Percentiles rank a stretch among this genome's conserved stretches.
Conservation (phyloP, 2,797 vertebrate genomes). For the Coccyzus lansbergi region DNA sequence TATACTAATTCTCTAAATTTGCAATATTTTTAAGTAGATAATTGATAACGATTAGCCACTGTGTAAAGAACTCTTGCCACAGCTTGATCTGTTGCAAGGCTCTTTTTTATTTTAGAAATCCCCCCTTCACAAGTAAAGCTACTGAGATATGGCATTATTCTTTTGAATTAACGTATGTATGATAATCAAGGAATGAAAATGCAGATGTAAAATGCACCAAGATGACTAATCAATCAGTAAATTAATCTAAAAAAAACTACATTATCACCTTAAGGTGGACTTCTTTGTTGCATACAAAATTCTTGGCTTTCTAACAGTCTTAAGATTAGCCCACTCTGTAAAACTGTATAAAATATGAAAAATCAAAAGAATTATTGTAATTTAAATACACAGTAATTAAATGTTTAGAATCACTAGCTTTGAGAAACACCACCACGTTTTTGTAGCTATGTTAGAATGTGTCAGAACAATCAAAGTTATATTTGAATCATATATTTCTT, state of each 20-base stretch:
- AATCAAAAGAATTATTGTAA: conserved; percentile 32
- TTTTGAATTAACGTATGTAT: neutral
- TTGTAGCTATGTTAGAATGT: neutral
- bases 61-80: neutral
- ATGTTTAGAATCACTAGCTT: conserved; percentile 1
- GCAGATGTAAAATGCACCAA: conserved; percentile 5
- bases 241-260: conserved; percentile 43
- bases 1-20: neutral
- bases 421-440: neutral
- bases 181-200: conserved; percentile 45
- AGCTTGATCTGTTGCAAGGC: neutral
- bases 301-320: conserved; percentile 58
- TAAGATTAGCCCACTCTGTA: conserved; percentile 60
- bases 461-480: neutral
- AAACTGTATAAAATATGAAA: conserved; percentile 55
- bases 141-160: neutral
- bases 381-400: conserved; percentile 1
- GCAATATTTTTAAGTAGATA: neutral
- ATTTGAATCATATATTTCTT: neutral
- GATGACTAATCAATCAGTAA: conserved; percentile 33
- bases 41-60: neutral
- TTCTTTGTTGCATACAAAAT: conserved; percentile 56
- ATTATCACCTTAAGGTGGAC: conserved; percentile 55
- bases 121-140: neutral
- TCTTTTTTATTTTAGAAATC: neutral